Evolutionary conservation across 2,888 invertebrate genomes (phyloP).

Genomic region (Leistus spinibarbis): DNA sequence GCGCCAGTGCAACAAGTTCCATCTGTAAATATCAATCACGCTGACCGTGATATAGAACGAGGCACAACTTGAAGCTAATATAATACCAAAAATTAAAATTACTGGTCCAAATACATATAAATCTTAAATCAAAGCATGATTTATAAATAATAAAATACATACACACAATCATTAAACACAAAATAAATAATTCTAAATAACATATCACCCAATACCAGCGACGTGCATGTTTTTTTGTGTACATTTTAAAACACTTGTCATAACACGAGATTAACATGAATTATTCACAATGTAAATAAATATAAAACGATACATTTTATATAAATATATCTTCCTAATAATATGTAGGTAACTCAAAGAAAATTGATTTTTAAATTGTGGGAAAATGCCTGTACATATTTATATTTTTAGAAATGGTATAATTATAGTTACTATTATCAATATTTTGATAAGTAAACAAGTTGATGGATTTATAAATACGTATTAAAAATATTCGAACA

Average conservation of each 20-base stretch:
- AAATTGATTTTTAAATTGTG: neutral
- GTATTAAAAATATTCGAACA: neutral
- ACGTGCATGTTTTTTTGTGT: neutral
- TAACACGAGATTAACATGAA: neutral
- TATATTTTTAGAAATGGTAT: neutral
- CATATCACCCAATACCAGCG: neutral
- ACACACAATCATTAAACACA: constrained; percentile 16
- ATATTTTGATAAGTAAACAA: neutral
- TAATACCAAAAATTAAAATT: neutral
- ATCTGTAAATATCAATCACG: constrained; percentile 19
- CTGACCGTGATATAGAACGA: constrained; percentile 16
- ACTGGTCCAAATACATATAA: constrained; percentile 1
- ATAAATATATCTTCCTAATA: neutral
- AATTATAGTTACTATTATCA: neutral
- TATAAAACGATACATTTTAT: neutral
- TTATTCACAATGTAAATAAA: neutral
- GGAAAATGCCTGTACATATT: neutral
- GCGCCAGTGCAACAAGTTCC: too few species aligned
- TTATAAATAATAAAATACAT: constrained; percentile 7
- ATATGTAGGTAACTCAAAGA: neutral
- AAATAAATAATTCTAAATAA: neutral
- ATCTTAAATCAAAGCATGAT: neutral
- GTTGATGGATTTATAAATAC: neutral
- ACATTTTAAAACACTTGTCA: neutral
- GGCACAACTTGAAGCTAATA: constrained; percentile 3